Evolutionary conservation across 2,888 invertebrate genomes (phyloP), one percentile per base, ranked within the genome.

Genomic region (Limnephilus lunatus): DNA sequence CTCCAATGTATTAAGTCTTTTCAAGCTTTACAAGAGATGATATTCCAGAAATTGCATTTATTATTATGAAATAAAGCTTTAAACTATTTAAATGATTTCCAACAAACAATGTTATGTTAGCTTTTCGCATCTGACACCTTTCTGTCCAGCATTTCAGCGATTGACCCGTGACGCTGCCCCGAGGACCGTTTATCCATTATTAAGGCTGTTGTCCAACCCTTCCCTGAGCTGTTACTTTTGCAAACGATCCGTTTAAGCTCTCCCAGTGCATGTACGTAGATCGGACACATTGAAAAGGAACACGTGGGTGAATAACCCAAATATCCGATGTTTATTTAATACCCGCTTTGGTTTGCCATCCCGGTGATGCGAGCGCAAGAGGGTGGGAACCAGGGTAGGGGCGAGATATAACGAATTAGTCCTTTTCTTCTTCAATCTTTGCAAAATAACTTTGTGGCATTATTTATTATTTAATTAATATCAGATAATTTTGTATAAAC

Each of bases 301-400:
- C 87, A 53, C 53, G 87, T 87, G 87, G 87, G 44, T 44, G 80
- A 89, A 89, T 80, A 89, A 89, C 88, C 88, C 32, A 89, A 89
- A 89, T 88, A 82, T 90, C 39, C 92, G 44, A 90, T 93, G 92
- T 93, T 93, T 92, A 92, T 93, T 93, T 93, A 93, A 92, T 92
- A 83, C 91, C 86, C 53, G 93, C 91, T 93, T 93, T 92, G 92
- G 93, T 92, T 93, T 93, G 85, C 81, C 81, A 85, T 88, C 87
- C 88, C 32, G 32, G 81, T 32, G 91, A 91, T 91, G 81, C 12
- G 81, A 90, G 82, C 83, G 81, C 80, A 19, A 82, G 81, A 91
- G 91, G 91, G 91, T 91, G 30, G 48, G 31, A 31, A 14, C 39
- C 44, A 44, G 86, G 86, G 39, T 30, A 25, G 83, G 83, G 68